phyloP scores from a whole-genome alignment of 1,140 invertebrate species.

The Drosophila funebris region DNA sequence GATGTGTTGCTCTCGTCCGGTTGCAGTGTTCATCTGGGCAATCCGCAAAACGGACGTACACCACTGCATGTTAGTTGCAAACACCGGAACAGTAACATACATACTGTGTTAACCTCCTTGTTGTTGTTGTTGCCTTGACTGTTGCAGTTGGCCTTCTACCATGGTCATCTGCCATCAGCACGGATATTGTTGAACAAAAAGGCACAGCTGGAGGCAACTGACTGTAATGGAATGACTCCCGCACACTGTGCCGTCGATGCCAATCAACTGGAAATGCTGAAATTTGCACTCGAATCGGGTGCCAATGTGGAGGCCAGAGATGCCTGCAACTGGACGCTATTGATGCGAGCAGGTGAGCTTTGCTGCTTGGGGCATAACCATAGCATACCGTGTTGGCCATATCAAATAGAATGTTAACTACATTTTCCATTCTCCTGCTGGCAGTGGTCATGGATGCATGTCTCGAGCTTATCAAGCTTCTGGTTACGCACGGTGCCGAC shows the following conservation, averaged over 20 bases:
- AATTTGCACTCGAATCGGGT: conserved; percentile 73
- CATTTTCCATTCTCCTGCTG: background rate
- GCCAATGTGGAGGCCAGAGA: conserved; percentile 72
- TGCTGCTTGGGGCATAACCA: background rate
- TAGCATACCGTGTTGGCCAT: background rate
- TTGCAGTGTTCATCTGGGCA: conserved; percentile 72
- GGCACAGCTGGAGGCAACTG: conserved; percentile 65
- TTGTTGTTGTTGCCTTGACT: background rate
- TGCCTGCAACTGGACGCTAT: conserved; percentile 70
- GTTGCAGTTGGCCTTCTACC: conserved; percentile 69
- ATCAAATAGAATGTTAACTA: background rate
- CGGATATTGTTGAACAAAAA: conserved; percentile 79
- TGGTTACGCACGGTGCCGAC: conserved; percentile 70
- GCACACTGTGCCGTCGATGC: conserved; percentile 77
- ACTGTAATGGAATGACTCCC: conserved; percentile 76
- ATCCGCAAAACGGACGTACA: conserved; percentile 59
- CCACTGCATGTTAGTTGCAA: conserved; percentile 70
- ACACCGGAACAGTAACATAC: no score
- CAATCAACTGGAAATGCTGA: conserved; percentile 75
- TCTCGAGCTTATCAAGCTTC: conserved; percentile 70
- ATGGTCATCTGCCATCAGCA: conserved; percentile 72
- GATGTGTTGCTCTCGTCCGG: conserved; percentile 74
- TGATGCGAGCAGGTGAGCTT: conserved; percentile 72
- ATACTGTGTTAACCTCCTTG: no score
- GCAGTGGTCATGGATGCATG: conserved; percentile 72